Base-by-base conservation (phyloP, 2,797 vertebrate genomes). In the Uromys caudimaculatus region DNA sequence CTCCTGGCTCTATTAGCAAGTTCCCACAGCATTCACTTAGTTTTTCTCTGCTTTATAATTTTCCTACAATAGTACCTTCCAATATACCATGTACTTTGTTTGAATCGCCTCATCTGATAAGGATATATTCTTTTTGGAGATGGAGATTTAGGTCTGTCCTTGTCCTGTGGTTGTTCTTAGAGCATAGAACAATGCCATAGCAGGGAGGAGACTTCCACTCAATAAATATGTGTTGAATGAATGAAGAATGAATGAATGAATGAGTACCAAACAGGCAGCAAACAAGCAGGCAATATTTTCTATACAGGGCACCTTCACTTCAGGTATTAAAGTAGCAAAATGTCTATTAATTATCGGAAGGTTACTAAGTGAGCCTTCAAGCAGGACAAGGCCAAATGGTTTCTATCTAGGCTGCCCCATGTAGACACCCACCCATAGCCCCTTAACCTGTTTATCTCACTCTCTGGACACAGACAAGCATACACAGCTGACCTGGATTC, bases 271-370 rank as follows among this genome's bases (percentile, higher is more conserved):
- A 71, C n/a, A 71, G n/a, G 69, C 69, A 71, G 8, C 69, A 67
- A 67, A 69, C 44, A 87, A 95, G 23, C 10, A 87, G 89, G 27
- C 54, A 85, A 3, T 38, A 69, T 75, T 94, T 93, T 88, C 60
- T 90, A 52, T 90, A 52, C 69, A 81, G 17, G 67, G 75, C 60
- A 79, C 56, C 91, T 96, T 96, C 50, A 62, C 87, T 85, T 81
- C 79, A 90, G 69, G 44, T 52, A 54, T 0, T 85, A 50, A 90
- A 32, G 1, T 52, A 75, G 47, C 27, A 54, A 86, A 93, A 96
- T 85, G 38, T 32, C 67, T 92, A 21, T 88, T 77, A 82, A 82
- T 90, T 81, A 92, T 64, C 79, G 56, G 54, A 94, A 93, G 75
- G 44, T 67, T 77, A 52, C 75, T 75, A 71, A 81, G n/a, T 64